phyloP scores from a whole-genome alignment of 2,113 vertebrate genomes.

The Nyctibius bracteatus region DNA sequence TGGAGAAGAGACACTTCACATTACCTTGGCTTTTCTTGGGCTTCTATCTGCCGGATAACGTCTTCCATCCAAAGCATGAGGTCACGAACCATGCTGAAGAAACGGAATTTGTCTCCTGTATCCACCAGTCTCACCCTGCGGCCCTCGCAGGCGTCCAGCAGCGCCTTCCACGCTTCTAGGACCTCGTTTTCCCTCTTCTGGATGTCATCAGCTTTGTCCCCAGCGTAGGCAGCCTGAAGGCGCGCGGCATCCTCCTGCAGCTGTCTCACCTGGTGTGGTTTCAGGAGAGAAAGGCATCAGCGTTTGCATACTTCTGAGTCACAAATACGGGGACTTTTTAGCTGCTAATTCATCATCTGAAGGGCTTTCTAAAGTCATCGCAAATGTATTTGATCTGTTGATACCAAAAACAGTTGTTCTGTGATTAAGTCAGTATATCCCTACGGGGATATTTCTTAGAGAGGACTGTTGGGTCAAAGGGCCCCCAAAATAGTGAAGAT shows the following conservation, averaged over 20 bases:
- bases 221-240: slow-evolving; percentile 94
- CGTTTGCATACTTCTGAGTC: neutral
- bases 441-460: neutral
- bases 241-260: slow-evolving; percentile 94
- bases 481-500: neutral
- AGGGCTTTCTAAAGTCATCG: neutral
- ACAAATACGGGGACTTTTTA: neutral
- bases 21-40: slow-evolving; percentile 95
- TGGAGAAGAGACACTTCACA: neutral
- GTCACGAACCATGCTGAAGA: slow-evolving; percentile 95
- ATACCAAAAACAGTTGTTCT: neutral
- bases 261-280: slow-evolving; percentile 84
- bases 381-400: neutral
- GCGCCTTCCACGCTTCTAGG: slow-evolving; percentile 88
- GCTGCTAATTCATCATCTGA: neutral
- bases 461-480: neutral
- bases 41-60: slow-evolving; percentile 93
- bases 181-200: slow-evolving; percentile 92
- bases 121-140: slow-evolving; percentile 87
- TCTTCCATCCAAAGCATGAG: slow-evolving; percentile 99
- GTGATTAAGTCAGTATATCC: neutral
- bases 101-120: slow-evolving; percentile 95
- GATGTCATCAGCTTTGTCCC: slow-evolving; percentile 98
- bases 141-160: slow-evolving; percentile 89
- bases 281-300: neutral